A percentile compares a stretch with the other conserved stretches of the same genome.
These are phyloP conservation scores for Gymnocheta viridis DNA, from an alignment of 2,888 invertebrate species.

Conservation along the genomic window DNA sequence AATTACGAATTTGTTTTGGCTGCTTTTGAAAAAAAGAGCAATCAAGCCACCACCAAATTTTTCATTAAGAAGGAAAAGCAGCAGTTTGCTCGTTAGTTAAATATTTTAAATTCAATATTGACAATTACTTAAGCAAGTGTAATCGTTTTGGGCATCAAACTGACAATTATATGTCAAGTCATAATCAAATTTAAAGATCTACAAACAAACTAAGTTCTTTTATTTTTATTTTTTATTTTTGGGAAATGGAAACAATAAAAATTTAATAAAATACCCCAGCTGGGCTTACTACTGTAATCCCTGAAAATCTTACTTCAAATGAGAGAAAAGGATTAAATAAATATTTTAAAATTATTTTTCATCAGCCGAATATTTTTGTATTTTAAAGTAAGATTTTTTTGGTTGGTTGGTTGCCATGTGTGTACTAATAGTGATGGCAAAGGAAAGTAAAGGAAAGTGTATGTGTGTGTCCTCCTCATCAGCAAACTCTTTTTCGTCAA, in stretches of 20 bases:
- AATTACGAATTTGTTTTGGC: slow-evolving; percentile 37
- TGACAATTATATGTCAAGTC: slow-evolving; percentile 73
- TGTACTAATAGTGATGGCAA: slow-evolving; percentile 10
- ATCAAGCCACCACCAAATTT: slow-evolving; percentile 3
- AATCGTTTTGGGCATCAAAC: slow-evolving; percentile 65
- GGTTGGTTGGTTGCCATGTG: slow-evolving; percentile 66
- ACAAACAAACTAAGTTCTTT: slow-evolving; percentile 54
- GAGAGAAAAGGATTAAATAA: slow-evolving; percentile 58
- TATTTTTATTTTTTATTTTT: background rate
- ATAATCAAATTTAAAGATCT: slow-evolving; percentile 72
- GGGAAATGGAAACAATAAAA: slow-evolving; percentile 55
- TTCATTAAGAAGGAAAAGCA: background rate
- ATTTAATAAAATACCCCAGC: slow-evolving; percentile 67
- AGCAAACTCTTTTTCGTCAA: slow-evolving; percentile 9
- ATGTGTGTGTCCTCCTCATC: background rate
- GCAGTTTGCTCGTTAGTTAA: slow-evolving; percentile 40
- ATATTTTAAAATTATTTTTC: slow-evolving; percentile 56
- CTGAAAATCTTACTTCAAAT: slow-evolving; percentile 50
- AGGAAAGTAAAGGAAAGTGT: no score
- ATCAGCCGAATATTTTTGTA: slow-evolving; percentile 37
- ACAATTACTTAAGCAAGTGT: slow-evolving; percentile 77
- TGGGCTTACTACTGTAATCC: slow-evolving; percentile 72
- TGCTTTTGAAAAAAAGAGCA: slow-evolving; percentile 38
- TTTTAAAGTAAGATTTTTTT: slow-evolving; percentile 20
- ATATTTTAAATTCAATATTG: slow-evolving; percentile 73